Percentiles rank a stretch among this genome's conserved stretches.
phyloP scores from a whole-genome alignment of 2,797 vertebrate genomes.

The Gallinago nigripennis region DNA sequence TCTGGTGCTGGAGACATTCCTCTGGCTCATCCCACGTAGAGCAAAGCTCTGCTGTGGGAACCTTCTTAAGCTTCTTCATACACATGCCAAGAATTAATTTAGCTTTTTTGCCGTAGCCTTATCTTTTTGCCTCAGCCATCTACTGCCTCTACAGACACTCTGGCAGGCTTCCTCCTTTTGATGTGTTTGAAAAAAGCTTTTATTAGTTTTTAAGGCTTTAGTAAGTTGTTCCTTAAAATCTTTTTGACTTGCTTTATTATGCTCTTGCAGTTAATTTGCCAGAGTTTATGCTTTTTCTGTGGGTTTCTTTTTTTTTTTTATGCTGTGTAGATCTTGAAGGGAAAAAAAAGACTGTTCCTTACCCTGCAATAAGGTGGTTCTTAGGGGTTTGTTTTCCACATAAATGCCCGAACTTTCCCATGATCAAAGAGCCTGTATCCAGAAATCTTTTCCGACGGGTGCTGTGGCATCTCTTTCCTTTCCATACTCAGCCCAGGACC shows the following conservation, averaged over 20 bases:
- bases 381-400: neutral
- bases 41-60: conserved; percentile 12
- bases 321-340: neutral
- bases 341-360: neutral
- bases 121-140: conserved; percentile 49
- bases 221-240: conserved; percentile 61
- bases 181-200: conserved; percentile 54
- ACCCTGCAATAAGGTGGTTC: neutral
- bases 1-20: neutral
- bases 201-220: conserved; percentile 62
- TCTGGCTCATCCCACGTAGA: neutral
- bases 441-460: neutral
- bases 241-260: conserved; percentile 50
- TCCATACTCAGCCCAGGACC: neutral
- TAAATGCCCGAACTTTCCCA: neutral
- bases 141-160: conserved; percentile 6
- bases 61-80: neutral
- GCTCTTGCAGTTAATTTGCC: conserved; percentile 16
- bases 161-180: conserved; percentile 59
- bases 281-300: conserved; percentile 1
- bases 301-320: neutral
- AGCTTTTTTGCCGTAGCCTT: conserved; percentile 36
- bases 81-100: conserved; percentile 51
- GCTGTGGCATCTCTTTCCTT: neutral
- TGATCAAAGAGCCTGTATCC: neutral